Evolutionary conservation across 2,888 invertebrate species (phyloP), one percentile per base, ranked within the genome.

Genomic region (Synanthedon myopaeformis): DNA sequence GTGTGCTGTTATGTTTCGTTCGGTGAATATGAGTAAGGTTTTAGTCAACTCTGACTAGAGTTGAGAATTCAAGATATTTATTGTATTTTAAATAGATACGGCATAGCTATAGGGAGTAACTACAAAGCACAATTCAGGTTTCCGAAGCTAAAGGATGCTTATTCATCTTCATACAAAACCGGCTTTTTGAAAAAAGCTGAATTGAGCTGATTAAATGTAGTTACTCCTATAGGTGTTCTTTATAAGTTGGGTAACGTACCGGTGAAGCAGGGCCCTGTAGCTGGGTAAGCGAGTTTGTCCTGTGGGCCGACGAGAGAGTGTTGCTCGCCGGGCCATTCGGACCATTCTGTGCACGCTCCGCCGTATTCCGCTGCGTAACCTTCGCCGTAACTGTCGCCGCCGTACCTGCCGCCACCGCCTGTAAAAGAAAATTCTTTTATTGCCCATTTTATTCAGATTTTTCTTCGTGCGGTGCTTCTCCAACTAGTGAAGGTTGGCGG

Each of bases 191-290:
- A 23, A 23, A 23, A 23, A 23, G 23, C 4, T 23, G 23, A 23
- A 23, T 4, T 5, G 1, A 23, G 4, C 23, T 23, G 4, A 6
- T 5, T 23, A 17, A 17, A 17, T 17, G 17, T 23, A 23, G 4
- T 23, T 23, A 23, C 23, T 23, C 23, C 14, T 45, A 11, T n/a
- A 8, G 0, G 11, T 12, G 1, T 11, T 45, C 14, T 45, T 45
- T 13, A 13, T 12, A n/a, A 45, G 45, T 45, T 13, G 6, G 45
- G 45, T n/a, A 5, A 67, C 76, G 76, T 82, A 91, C 91, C 90
- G 67, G 91, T 91, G 69, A 91, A 91, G 67, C 91, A 91, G 52
- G 91, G 91, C 59, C 90, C 90, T 10, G 90, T 89, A 28, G 84
- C 76, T 48, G 87, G 86, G 66, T 89, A 87, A 52, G 86, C 72